Base-by-base conservation (phyloP, 2,797 vertebrate genomes). In the Poeciliopsis gracilis region DNA sequence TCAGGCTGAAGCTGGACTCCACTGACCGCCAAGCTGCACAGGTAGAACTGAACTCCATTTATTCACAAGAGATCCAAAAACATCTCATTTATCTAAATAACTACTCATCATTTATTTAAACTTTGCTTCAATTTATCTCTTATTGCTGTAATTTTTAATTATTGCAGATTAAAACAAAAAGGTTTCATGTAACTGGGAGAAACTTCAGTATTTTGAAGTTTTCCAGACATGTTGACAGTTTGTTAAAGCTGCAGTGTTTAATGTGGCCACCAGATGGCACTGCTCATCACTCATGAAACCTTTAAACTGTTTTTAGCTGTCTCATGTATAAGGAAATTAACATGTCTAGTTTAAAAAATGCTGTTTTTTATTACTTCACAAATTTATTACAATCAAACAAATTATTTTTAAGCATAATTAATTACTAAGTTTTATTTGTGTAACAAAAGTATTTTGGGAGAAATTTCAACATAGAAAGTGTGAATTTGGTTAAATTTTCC, bases 1-100 rank as follows among this genome's bases (percentile, higher is more conserved):
- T 16, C 63, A 41, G 20, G 28, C 45, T 36, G 70, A 25, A 67
- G 53, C 59, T 45, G 74, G 76, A 71, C 80, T 83, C 59, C 59
- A 70, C 75, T 67, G 28, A 76, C 43, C 5, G 8, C 61, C 73
- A 8, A 4, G 30, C 70, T 53, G 49, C 45, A 53, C 57, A 41
- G 76, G 49, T 45, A 55, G 49, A 25, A 53, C 49, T 3, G 49
- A 53, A 10, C 20, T 23, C 49, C 20, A 2, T 51, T 51, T 23
- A 23, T 20, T 63, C 33, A 63, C 2, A 11, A 43, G 20, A 4
- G 38, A 6, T n/a, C 23, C 38, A 69, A n/a, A 66, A 25, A 69
- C 9, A 45, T 2, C 16, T 8, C 23, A 5, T 38, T 23, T 66
- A 13, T 70, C 25, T 28, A 70, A 43, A 8, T 15, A 28, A 28